Evolutionary conservation across 1,140 invertebrate species (phyloP), one percentile per base, ranked within the genome.

Genomic region (Ostrea edulis): DNA sequence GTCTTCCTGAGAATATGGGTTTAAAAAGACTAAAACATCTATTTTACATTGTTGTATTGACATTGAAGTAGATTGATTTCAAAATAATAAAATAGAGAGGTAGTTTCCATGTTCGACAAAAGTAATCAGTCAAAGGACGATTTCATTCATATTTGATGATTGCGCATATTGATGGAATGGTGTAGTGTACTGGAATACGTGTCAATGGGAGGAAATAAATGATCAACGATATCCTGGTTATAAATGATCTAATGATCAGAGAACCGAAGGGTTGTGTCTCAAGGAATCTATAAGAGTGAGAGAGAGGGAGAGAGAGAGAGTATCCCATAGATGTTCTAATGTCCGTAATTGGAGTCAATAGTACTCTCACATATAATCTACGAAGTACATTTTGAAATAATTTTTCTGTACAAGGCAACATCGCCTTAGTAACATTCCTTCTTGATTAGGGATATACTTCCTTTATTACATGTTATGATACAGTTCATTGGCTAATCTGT

Each of bases 261-360:
- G 4, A 20, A 58, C 12, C 55, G 55, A 58, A 20, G 12, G 12
- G 55, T 17, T 20, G 4, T 35, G 22, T n/a, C 12, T 29, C 22
- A 53, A 53, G 44, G 20, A 8, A 22, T 7, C n/a, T 12, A 44
- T 22, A 11, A 52, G 81, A 82, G 81, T 52, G 81, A 83, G 82
- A 83, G 52, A 54, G 52, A 83, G 52, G 54, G 51, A 82, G 77
- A 82, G 77, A 82, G 77, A 82, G 77, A 82, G 77, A 82, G 77
- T 2, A 44, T 44, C 35, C 35, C 35, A 83, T 51, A 54, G 51
- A 8, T 4, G 11, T 44, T 82, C 20, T 20, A 2, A 22, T 29
- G 22, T 25, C 14, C 0, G n/a, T 29, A 55, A 55, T 55, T 55
- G 54, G 12, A 55, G 54, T 55, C 1, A 12, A 55, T 58, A 58